A percentile compares a stretch with the other conserved stretches of the same genome.
These are phyloP conservation scores for Morbakka virulenta DNA, from an alignment of 30 jellyfish, hydroid and myxozoan genomes.

Conservation along the genomic window DNA sequence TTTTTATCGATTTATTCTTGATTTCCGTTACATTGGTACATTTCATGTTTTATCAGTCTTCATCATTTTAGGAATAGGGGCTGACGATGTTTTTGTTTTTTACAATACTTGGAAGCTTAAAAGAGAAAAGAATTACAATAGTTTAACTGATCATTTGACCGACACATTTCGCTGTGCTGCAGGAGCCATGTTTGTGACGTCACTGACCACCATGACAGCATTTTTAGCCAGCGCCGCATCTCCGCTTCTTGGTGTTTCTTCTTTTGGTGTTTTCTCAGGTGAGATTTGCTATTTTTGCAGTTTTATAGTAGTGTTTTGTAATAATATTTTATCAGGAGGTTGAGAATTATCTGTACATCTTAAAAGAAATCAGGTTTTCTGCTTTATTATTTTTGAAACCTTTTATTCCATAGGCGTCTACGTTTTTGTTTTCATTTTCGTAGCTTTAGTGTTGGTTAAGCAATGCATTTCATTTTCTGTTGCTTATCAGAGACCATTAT, in stretches of 20 bases:
- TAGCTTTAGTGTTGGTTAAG: no score
- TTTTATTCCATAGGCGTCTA: no score
- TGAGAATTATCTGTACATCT: no score
- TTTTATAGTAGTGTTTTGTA: no score
- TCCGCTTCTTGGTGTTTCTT: slow-evolving; percentile 92
- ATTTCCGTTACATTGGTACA: slow-evolving; percentile 84
- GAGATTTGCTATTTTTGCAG: background rate
- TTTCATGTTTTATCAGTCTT: slow-evolving; percentile 93
- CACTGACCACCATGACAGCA: slow-evolving; percentile 93
- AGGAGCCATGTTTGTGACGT: slow-evolving; percentile 98
- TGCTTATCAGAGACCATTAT: no score
- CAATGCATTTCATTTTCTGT: no score
- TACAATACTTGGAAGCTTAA: slow-evolving; percentile 93
- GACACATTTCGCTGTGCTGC: slow-evolving; percentile 95
- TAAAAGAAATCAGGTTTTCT: no score
- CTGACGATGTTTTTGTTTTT: slow-evolving; percentile 92
- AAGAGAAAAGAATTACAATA: slow-evolving; percentile 61
- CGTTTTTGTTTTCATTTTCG: no score
- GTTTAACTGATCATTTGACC: slow-evolving; percentile 65
- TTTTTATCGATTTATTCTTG: slow-evolving; percentile 79
- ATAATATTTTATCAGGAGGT: no score
- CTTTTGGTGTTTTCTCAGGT: slow-evolving; percentile 98
- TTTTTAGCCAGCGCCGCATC: slow-evolving; percentile 98
- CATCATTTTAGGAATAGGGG: slow-evolving; percentile 92
- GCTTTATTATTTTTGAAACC: no score